Evolutionary conservation across 2,113 vertebrate genomes (phyloP).

Genomic region (Xiphophorus couchianus): DNA sequence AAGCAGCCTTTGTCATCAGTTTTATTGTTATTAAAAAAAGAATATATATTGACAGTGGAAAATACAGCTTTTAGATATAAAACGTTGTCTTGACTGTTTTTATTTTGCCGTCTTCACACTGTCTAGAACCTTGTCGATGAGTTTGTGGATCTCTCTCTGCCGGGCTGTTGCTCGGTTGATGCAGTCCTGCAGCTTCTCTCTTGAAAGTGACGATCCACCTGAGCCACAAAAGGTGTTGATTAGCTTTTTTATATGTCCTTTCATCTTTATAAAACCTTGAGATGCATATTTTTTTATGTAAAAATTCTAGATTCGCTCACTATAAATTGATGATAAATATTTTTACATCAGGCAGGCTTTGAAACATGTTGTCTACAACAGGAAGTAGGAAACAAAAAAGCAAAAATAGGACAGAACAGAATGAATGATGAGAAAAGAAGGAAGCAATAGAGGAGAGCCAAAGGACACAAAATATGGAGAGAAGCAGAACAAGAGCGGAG

Average conservation of each 20-base stretch:
- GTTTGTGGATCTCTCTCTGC: slow-evolving; percentile 89
- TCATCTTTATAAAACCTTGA: background rate
- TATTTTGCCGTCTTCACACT: slow-evolving; percentile 83
- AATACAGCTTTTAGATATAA: slow-evolving; percentile 86
- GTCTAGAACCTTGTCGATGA: slow-evolving; percentile 86
- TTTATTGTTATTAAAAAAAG: slow-evolving; percentile 86
- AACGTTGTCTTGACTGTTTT: slow-evolving; percentile 47
- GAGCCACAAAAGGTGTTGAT: slow-evolving; percentile 4
- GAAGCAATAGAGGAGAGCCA: too few species aligned
- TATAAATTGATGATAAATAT: background rate
- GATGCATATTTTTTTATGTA: background rate
- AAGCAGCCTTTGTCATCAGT: slow-evolving; percentile 84
- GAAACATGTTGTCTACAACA: too few species aligned
- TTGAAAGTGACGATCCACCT: slow-evolving; percentile 91
- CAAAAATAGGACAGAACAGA: too few species aligned
- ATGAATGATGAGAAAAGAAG: too few species aligned
- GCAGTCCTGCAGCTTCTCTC: slow-evolving; percentile 93
- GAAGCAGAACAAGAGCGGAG: too few species aligned
- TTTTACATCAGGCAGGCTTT: background rate
- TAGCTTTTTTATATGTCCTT: background rate
- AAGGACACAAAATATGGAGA: too few species aligned
- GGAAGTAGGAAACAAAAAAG: too few species aligned
- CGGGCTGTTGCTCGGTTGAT: slow-evolving; percentile 87
- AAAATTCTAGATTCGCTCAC: background rate
- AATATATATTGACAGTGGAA: slow-evolving; percentile 87